A percentile compares a stretch with the other conserved stretches of the same genome.
Evolutionary conservation across 1,140 invertebrate genomes (phyloP).

Genomic region (Drosophila funebris): DNA sequence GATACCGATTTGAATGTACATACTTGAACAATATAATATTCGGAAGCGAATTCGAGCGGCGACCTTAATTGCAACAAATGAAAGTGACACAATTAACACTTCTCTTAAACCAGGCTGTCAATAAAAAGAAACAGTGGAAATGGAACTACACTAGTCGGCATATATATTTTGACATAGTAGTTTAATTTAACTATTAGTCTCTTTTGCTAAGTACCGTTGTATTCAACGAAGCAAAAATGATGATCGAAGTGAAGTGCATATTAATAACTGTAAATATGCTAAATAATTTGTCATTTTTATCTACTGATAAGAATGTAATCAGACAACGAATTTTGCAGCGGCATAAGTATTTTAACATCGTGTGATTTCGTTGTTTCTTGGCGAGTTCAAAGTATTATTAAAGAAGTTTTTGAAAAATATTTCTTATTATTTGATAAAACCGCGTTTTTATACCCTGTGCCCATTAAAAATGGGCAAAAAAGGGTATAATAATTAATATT

Average conservation of each 20-base stretch:
- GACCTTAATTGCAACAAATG: too few relatives aligned
- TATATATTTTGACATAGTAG: too few relatives aligned
- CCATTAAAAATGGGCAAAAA: slow-evolving; percentile 13
- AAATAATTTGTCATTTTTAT: slow-evolving; percentile 2
- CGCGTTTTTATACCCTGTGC: background rate
- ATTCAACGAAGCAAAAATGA: slow-evolving; percentile 1
- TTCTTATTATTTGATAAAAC: background rate
- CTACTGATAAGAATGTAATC: slow-evolving; percentile 9
- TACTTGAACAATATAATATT: too few relatives aligned
- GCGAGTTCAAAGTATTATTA: background rate
- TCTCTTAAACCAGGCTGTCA: too few relatives aligned
- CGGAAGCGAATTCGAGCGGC: too few relatives aligned
- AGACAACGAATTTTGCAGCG: background rate
- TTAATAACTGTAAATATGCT: background rate
- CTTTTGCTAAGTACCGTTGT: background rate
- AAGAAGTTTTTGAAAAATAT: background rate
- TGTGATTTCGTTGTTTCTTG: background rate
- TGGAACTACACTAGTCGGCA: too few relatives aligned
- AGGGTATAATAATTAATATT: too few relatives aligned
- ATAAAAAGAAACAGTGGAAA: too few relatives aligned
- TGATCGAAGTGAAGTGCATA: background rate
- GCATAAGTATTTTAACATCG: slow-evolving; percentile 12
- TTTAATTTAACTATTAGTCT: too few relatives aligned
- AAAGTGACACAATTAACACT: too few relatives aligned
- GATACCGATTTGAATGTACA: too few relatives aligned